phyloP scores from a whole-genome alignment of 2,888 invertebrate species.

The Lumbricus terrestris region DNA sequence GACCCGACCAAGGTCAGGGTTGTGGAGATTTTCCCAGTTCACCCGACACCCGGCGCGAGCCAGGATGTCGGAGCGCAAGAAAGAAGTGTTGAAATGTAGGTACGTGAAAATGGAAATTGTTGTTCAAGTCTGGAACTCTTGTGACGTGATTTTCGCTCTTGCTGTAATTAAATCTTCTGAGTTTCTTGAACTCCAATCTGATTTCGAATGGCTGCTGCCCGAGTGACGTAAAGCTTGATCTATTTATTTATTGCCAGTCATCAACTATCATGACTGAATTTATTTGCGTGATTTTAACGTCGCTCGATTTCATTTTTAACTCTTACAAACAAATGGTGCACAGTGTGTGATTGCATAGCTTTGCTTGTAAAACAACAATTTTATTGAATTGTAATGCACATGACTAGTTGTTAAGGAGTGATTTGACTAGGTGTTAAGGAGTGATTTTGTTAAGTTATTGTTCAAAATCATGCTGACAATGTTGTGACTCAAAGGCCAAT shows the following conservation, averaged over 20 bases:
- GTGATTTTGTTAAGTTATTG: neutral
- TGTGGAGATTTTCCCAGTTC: conserved; percentile 78
- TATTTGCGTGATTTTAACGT: neutral
- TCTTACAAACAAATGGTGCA: neutral
- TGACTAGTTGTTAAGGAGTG: neutral
- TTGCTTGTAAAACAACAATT: neutral
- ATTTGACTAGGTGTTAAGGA: neutral
- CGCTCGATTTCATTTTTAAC: neutral
- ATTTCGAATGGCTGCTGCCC: neutral
- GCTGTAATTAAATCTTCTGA: neutral
- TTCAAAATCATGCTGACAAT: neutral
- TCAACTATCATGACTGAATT: neutral
- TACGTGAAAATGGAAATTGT: neutral
- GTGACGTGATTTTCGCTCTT: neutral
- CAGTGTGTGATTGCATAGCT: neutral
- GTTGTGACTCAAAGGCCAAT: neutral
- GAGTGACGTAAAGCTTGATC: neutral
- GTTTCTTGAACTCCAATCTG: neutral
- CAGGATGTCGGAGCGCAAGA: neutral
- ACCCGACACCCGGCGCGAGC: neutral
- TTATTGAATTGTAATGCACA: neutral
- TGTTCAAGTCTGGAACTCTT: neutral
- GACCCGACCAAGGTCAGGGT: conserved; percentile 70
- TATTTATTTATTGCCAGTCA: neutral
- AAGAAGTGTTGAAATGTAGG: neutral